Evolutionary conservation across 2,888 invertebrate genomes (phyloP).

Genomic region (Nemotelus nigrinus): DNA sequence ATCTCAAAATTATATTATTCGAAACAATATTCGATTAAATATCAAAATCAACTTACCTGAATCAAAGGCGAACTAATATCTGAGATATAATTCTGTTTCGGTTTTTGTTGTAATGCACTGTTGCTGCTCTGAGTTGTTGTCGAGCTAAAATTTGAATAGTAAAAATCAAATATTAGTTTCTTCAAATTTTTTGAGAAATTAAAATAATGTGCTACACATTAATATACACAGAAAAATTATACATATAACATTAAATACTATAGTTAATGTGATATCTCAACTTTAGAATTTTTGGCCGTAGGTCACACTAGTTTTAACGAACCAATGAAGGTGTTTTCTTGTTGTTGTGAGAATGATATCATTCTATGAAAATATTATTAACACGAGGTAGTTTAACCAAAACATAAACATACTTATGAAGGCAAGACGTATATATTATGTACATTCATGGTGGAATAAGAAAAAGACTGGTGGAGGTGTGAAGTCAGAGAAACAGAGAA

Average conservation of each 20-base stretch:
- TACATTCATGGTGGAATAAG: no score
- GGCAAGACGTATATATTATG: no score
- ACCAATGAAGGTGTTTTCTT: no score
- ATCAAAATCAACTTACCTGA: constrained; percentile 57
- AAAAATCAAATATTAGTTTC: background rate
- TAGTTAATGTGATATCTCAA: no score
- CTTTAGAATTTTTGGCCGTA: no score
- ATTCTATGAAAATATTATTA: constrained; percentile 11
- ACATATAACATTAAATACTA: no score
- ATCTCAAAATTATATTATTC: no score
- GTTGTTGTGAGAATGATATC: constrained; percentile 15
- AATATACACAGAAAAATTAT: background rate
- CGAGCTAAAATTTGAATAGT: constrained; percentile 57
- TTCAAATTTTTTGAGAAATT: constrained; percentile 29
- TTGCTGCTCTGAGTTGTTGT: constrained; percentile 58
- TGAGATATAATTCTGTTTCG: constrained; percentile 73
- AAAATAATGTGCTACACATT: background rate
- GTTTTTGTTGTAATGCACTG: constrained; percentile 64
- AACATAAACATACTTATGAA: background rate
- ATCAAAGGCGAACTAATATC: constrained; percentile 90
- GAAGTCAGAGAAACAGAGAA: background rate
- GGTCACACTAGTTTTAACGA: no score
- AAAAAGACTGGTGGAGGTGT: no score
- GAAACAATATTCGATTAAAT: background rate
- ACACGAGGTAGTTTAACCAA: background rate